Evolutionary conservation across 1,140 invertebrate species (phyloP).

Genomic region (Saccostrea echinata): DNA sequence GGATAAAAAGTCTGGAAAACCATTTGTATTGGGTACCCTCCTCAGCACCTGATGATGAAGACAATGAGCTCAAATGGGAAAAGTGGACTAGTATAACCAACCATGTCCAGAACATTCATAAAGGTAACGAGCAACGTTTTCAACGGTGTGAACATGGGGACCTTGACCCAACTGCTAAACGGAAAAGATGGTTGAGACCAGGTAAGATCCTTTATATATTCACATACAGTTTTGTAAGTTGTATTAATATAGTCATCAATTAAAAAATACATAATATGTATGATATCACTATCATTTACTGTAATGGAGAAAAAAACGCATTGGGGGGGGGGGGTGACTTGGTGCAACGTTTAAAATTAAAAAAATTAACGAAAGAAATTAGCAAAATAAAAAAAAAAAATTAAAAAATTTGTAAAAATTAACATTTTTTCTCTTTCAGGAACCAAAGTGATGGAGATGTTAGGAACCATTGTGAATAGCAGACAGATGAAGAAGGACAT

Average conservation of each 20-base stretch:
- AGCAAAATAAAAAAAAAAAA: too few species aligned
- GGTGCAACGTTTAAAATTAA: too few species aligned
- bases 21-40: constrained; percentile 59
- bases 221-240: too few species aligned
- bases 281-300: too few species aligned
- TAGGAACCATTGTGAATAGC: constrained; percentile 25
- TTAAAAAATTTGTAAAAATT: too few species aligned
- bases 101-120: constrained; percentile 53
- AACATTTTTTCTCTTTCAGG: constrained; percentile 41
- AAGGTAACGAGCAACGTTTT: constrained; percentile 36
- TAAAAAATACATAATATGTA: too few species aligned
- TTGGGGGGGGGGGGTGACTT: too few species aligned
- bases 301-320: too few species aligned
- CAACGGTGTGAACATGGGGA: constrained; percentile 39
- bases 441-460: constrained; percentile 40
- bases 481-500: constrained; percentile 52
- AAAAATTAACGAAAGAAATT: too few species aligned
- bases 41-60: constrained; percentile 39
- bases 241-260: too few species aligned
- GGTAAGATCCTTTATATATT: background rate
- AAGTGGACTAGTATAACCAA: constrained; percentile 52
- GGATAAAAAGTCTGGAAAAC: constrained; percentile 57
- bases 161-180: constrained; percentile 31
- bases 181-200: constrained; percentile 58
- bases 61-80: constrained; percentile 33